Conservation (phyloP, 2,888 invertebrate genomes). For the Glaucopsyche alexis region DNA sequence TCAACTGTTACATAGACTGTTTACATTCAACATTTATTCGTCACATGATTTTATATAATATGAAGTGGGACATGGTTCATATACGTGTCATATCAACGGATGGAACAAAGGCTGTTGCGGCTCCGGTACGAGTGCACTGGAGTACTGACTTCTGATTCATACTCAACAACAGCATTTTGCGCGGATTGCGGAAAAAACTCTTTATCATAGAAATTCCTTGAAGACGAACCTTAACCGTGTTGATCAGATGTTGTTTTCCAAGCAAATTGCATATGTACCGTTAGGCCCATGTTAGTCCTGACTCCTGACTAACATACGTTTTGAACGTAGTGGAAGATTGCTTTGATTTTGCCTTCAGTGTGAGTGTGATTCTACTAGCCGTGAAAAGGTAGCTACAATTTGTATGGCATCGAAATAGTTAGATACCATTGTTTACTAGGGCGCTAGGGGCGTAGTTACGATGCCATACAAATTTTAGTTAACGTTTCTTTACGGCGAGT, state of each 20-base stretch:
- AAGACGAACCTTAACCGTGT: neutral
- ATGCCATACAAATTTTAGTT: no score
- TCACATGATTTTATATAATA: neutral
- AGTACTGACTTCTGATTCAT: slow-evolving; percentile 14
- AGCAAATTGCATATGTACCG: neutral
- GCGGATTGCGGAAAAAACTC: neutral
- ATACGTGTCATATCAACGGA: neutral
- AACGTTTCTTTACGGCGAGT: no score
- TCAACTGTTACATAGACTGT: no score
- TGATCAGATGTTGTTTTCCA: neutral
- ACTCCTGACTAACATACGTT: neutral
- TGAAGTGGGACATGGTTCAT: neutral
- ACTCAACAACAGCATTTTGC: neutral
- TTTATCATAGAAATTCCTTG: neutral
- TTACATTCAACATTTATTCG: no score
- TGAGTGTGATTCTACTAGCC: no score
- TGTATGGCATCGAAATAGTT: no score
- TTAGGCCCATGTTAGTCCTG: neutral
- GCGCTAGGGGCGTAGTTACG: no score
- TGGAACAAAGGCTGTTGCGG: neutral
- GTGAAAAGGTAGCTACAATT: no score
- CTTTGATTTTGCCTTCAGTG: neutral
- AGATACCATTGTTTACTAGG: no score
- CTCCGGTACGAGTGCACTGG: slow-evolving; percentile 14
- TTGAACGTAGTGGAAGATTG: neutral